Evolutionary conservation across 2,113 vertebrate species (phyloP).

Genomic region (Bubo bubo): DNA sequence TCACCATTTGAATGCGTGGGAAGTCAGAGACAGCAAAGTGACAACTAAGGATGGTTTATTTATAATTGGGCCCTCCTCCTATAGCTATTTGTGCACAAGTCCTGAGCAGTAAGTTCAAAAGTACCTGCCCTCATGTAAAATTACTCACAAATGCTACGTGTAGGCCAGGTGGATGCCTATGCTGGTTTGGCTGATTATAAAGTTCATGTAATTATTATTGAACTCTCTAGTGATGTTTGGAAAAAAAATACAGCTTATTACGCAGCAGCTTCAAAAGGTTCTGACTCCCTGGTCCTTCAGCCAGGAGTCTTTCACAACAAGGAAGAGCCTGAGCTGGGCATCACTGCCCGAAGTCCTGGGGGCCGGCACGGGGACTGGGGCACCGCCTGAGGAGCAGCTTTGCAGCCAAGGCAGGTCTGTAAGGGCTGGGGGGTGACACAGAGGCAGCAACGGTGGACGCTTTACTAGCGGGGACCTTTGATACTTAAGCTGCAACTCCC

Average conservation of each 20-base stretch:
- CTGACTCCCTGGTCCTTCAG: background rate
- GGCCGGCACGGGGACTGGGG: background rate
- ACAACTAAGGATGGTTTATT: constrained; percentile 42
- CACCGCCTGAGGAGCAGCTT: background rate
- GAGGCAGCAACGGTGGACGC: rapidly evolving
- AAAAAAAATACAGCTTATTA: constrained; percentile 1
- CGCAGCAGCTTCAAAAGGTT: constrained; percentile 29
- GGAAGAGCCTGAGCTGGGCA: background rate
- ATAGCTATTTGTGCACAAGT: constrained; percentile 18
- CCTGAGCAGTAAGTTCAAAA: background rate
- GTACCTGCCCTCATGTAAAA: constrained; percentile 20
- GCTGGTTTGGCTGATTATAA: constrained; percentile 15
- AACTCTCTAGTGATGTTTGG: background rate
- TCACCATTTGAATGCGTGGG: constrained; percentile 59
- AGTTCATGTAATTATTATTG: constrained; percentile 36
- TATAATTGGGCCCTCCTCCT: constrained; percentile 44
- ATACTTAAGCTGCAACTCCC: background rate
- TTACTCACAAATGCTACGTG: constrained; percentile 6
- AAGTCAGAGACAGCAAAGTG: constrained; percentile 62
- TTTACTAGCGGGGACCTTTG: background rate
- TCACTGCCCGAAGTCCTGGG: background rate
- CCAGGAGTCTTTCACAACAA: background rate
- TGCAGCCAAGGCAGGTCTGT: background rate
- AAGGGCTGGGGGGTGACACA: rapidly evolving
- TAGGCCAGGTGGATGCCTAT: background rate